Evolutionary conservation across 2,113 vertebrate species (phyloP).

Genomic region (Chitala chitala): DNA sequence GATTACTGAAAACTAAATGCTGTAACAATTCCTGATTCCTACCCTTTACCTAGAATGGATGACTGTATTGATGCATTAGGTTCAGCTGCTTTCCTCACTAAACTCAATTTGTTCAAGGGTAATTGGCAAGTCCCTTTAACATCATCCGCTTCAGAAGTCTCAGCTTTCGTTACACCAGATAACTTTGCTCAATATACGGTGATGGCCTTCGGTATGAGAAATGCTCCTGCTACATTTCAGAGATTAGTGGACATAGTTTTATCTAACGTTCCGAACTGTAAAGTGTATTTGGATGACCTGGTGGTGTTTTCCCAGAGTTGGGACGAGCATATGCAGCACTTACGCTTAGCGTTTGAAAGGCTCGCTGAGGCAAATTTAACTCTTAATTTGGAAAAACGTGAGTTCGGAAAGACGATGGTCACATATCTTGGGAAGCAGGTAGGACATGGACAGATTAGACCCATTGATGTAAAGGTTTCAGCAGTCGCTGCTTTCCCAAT

Average conservation of each 20-base stretch:
- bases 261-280: too few relatives aligned
- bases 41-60: constrained; percentile 1
- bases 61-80: neutral
- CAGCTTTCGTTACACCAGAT: too few relatives aligned
- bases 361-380: neutral
- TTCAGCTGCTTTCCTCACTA: constrained; percentile 11
- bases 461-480: neutral
- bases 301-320: neutral
- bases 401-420: neutral
- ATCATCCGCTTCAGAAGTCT: neutral
- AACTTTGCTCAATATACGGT: too few relatives aligned
- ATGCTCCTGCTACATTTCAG: too few relatives aligned
- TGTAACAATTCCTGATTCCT: constrained; percentile 11
- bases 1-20: constrained; percentile 11
- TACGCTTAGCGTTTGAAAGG: neutral
- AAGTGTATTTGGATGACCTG: neutral
- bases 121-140: constrained; percentile 15
- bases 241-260: too few relatives aligned
- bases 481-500: neutral
- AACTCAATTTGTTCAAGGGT: constrained; percentile 4
- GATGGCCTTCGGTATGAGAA: too few relatives aligned
- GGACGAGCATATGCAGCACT: neutral
- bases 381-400: constrained; percentile 6
- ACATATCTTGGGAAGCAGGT: constrained; percentile 12
- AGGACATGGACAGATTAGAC: neutral